Evolutionary conservation across 1,140 invertebrate species (phyloP), one percentile per base, ranked within the genome.

Genomic region (Vollenhovia emeryi): DNA sequence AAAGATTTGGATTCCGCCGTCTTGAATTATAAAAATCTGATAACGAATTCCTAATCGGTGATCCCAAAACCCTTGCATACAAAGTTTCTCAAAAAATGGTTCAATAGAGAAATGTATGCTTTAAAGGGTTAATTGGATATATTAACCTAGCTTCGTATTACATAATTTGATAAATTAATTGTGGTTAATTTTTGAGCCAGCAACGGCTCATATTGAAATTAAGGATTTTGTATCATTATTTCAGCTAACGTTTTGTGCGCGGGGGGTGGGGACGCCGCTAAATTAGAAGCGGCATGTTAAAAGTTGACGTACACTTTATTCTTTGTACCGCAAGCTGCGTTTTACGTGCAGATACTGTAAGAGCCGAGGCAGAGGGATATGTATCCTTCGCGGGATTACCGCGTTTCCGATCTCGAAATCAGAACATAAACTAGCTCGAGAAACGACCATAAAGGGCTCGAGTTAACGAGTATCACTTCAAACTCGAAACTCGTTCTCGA

Each of bases 401-500:
- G 85, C 62, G 11, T 86, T 84, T 76, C 52, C 62, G 78, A 88
- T 78, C 55, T 76, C 55, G 55, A 78, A 84, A 24, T 64, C 52
- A 24, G 50, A 84, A 52, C 73, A 48, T 62, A 71, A 83, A 78
- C 64, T 64, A 30, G 75, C n/a, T 40, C 52, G 55, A 36, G 48
- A 66, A 88, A 87, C 50, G 80, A 48, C 62, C 55, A 76, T 57
- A 48, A 84, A 78, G 48, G 71, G 73, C 18, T 50, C 13, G 48
- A 78, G 86, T 78, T 73, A 78, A 71, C 40, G 59, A 87, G 84
- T 80, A 71, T 86, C 59, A 78, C 66, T 85, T 60, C 69, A 87
- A 88, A 85, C 74, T 78, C 57, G 86, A 82, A 88, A 85, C 87
- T 87, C 57, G 55, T 59, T 55, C 40, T 71, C 62, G 45, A 87